Evolutionary conservation across 2,113 vertebrate species (phyloP).

Genomic region (Lutjanus erythropterus): DNA sequence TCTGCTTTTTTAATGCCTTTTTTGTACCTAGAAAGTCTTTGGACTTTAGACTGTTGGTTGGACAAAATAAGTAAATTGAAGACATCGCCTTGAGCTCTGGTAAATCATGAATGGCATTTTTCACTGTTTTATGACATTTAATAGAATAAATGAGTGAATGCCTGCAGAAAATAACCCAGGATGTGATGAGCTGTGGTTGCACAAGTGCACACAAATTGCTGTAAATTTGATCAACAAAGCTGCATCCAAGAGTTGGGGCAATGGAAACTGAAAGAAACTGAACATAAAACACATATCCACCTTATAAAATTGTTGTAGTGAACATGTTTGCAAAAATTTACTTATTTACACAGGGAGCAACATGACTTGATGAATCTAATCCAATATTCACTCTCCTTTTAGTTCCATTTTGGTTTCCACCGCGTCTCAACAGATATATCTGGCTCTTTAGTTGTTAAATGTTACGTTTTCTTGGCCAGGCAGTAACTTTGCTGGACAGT

Average conservation of each 20-base stretch:
- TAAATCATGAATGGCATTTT: not conserved
- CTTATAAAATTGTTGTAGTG: not conserved
- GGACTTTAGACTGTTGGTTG: too few species aligned
- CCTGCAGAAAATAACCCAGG: not conserved
- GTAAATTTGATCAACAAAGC: not conserved
- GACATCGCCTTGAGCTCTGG: not conserved
- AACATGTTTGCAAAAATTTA: too few species aligned
- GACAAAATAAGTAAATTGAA: not conserved
- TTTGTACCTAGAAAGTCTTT: too few species aligned
- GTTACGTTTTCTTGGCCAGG: too few species aligned
- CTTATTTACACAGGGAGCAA: too few species aligned
- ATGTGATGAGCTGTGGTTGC: not conserved
- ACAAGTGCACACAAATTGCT: not conserved
- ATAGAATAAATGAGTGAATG: not conserved
- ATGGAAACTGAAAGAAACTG: not conserved
- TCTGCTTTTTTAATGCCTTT: too few species aligned
- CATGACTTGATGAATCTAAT: too few species aligned
- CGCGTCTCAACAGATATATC: too few species aligned
- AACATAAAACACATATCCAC: not conserved
- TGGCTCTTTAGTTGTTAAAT: too few species aligned
- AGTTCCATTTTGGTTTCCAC: not conserved
- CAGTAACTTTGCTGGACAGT: too few species aligned
- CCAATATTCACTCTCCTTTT: too few species aligned
- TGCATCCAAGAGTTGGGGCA: not conserved
- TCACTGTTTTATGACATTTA: not conserved